A percentile compares a stretch with the other conserved stretches of the same genome.
Conservation (phyloP, 2,113 vertebrate species). For the Chrysemys picta region DNA sequence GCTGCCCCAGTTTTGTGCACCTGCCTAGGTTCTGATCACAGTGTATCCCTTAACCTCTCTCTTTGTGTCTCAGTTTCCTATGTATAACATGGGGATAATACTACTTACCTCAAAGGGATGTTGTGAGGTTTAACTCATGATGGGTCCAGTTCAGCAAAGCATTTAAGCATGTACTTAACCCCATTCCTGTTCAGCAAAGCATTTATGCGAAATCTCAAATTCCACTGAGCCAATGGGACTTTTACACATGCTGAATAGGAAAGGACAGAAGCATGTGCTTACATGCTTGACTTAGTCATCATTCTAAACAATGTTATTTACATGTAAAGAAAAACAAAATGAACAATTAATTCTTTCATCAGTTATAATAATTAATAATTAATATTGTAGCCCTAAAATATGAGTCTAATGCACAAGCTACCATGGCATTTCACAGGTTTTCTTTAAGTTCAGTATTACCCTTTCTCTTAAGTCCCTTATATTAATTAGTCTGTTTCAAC, state of each 20-base stretch:
- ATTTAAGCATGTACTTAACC: background rate
- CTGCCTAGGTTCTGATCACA: background rate
- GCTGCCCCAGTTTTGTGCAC: background rate
- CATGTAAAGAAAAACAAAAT: slow-evolving; percentile 10
- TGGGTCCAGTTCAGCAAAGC: background rate
- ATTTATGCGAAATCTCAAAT: background rate
- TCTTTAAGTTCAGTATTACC: background rate
- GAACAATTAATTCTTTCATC: background rate
- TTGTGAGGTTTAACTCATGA: background rate
- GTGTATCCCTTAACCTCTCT: background rate
- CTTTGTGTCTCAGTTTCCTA: background rate
- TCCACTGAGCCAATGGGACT: background rate
- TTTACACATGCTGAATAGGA: background rate
- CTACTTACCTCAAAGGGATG: background rate
- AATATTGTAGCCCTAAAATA: background rate
- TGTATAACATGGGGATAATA: background rate
- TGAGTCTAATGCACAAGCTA: background rate
- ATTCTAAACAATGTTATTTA: background rate
- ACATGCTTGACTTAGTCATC: background rate
- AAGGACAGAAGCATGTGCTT: background rate
- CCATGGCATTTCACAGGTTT: background rate
- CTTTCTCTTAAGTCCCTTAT: background rate
- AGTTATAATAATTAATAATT: background rate
- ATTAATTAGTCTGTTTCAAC: background rate
- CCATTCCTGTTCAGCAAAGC: background rate